These are phyloP conservation scores for Pteropus rufus DNA, from an alignment of 2,797 vertebrate species.

Conservation along the genomic window DNA sequence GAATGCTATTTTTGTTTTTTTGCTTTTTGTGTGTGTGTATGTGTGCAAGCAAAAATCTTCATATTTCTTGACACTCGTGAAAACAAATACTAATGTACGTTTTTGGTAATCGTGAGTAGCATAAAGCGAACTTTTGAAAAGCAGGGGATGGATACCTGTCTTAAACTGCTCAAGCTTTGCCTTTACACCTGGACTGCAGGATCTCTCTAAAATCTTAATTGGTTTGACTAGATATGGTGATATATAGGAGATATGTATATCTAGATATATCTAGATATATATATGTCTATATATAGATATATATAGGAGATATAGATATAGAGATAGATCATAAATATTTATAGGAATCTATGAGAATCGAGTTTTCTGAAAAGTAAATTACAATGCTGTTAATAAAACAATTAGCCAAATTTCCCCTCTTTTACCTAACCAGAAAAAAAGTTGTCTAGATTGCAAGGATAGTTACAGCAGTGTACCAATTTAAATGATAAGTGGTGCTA, in stretches of 20 bases:
- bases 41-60: no score
- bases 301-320: no score
- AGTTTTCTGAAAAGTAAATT: background rate
- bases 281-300: no score
- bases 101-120: no score
- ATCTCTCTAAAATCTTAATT: background rate
- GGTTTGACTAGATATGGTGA: background rate
- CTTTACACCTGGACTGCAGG: background rate
- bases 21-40: no score
- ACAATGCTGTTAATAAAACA: background rate
- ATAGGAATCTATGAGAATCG: background rate
- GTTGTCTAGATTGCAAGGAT: background rate
- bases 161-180: background rate
- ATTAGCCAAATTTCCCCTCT: background rate
- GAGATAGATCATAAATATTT: background rate
- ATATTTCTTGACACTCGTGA: no score
- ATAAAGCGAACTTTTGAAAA: no score
- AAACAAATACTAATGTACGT: no score
- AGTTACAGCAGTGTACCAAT: background rate
- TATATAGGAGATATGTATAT: no score
- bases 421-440: background rate
- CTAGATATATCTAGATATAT: no score
- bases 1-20: no score
- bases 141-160: no score
- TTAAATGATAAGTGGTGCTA: background rate